A percentile compares a stretch with the other conserved stretches of the same genome.
These are phyloP conservation scores for Conchocele bisecta DNA, from an alignment of 2,888 invertebrate species.

Conservation along the genomic window DNA sequence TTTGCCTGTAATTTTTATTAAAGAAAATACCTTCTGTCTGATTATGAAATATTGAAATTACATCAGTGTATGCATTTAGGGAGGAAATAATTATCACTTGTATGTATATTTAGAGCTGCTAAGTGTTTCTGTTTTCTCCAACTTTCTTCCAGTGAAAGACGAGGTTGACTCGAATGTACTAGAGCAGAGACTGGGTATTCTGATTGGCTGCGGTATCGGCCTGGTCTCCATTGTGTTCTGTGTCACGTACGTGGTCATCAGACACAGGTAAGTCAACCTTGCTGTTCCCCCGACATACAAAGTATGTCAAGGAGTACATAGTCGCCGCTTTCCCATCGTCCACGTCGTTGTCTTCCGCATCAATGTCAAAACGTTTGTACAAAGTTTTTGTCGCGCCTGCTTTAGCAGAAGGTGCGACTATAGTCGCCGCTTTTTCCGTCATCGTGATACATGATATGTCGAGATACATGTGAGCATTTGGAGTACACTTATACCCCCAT, in stretches of 20 bases:
- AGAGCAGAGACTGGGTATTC: slow-evolving; percentile 60
- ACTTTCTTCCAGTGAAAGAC: neutral
- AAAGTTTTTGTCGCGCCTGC: neutral
- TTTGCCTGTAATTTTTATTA: neutral
- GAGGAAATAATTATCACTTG: too few species aligned
- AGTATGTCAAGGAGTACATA: too few species aligned
- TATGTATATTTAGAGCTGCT: too few species aligned
- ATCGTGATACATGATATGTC: too few species aligned
- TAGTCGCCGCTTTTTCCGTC: too few species aligned
- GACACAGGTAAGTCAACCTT: slow-evolving; percentile 53
- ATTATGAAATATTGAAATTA: neutral
- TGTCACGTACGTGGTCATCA: slow-evolving; percentile 52
- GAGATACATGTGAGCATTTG: neutral
- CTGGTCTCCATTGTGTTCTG: slow-evolving; percentile 56
- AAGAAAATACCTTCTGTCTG: neutral
- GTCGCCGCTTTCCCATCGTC: neutral
- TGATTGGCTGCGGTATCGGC: slow-evolving; percentile 63
- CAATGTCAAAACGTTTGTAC: too few species aligned
- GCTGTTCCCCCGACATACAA: too few species aligned
- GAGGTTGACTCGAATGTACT: slow-evolving; percentile 5
- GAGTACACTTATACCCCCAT: too few species aligned
- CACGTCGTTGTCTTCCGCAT: neutral
- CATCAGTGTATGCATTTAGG: neutral
- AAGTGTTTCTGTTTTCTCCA: too few species aligned
- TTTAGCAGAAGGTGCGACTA: neutral